Conservation (phyloP, 1,140 invertebrate species). For the Plectrocnemia conspersa region DNA sequence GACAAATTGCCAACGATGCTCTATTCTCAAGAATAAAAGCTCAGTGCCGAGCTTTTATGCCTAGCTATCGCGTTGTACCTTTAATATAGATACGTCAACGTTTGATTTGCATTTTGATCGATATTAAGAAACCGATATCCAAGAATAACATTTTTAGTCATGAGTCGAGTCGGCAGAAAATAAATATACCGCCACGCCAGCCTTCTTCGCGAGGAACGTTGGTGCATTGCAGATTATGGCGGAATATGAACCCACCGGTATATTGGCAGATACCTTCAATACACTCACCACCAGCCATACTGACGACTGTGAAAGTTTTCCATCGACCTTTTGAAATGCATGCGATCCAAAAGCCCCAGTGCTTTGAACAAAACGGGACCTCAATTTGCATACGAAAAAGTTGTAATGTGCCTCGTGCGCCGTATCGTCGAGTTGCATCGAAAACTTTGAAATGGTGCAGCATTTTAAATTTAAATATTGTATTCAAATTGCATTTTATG, state of each 20-base stretch:
- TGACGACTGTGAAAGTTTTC: conserved; percentile 26
- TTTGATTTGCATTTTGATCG: neutral
- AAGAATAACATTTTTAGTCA: conserved; percentile 17
- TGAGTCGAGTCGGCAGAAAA: conserved; percentile 14
- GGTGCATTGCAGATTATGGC: conserved; percentile 35
- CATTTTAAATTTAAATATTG: too few relatives aligned
- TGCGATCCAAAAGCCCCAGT: conserved; percentile 5
- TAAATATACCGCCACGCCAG: conserved; percentile 27
- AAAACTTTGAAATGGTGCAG: too few relatives aligned
- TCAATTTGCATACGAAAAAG: too few relatives aligned
- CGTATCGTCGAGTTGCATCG: too few relatives aligned
- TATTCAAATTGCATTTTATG: too few relatives aligned
- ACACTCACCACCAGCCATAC: conserved; percentile 17
- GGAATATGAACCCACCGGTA: conserved; percentile 31
- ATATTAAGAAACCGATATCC: conserved; percentile 11
- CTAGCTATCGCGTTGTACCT: neutral
- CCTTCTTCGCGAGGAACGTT: conserved; percentile 17
- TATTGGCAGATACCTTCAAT: conserved; percentile 36
- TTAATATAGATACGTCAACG: too few relatives aligned
- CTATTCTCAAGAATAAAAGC: neutral
- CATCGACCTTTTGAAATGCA: conserved; percentile 7
- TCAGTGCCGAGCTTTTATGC: neutral
- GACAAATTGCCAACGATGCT: conserved; percentile 3
- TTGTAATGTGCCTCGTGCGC: too few relatives aligned
- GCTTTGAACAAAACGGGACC: conserved; percentile 5